phyloP scores from a whole-genome alignment of 2,797 vertebrate species.

The Chelon auratus region DNA sequence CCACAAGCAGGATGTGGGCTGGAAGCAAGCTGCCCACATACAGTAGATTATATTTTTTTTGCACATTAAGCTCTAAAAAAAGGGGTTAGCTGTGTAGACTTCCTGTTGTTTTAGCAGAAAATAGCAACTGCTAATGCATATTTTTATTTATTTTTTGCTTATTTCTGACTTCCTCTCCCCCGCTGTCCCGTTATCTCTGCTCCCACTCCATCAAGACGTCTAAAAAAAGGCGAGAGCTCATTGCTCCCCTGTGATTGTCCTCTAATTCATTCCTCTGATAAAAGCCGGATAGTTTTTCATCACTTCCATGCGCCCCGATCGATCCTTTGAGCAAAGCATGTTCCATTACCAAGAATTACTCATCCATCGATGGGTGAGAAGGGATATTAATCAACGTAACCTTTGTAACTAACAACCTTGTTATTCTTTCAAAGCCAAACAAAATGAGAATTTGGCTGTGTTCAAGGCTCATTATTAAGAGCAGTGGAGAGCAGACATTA shows the following conservation, averaged over 20 bases:
- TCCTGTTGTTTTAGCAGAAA: conserved; percentile 22
- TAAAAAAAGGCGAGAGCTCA: conserved; percentile 14
- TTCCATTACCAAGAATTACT: conserved; percentile 78
- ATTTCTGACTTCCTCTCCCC: conserved; percentile 4
- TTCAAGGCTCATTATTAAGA: conserved; percentile 73
- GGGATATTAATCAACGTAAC: conserved; percentile 81
- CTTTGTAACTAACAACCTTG: conserved; percentile 82
- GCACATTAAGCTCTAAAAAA: conserved; percentile 7
- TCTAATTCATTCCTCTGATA: conserved; percentile 56
- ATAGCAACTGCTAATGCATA: conserved; percentile 8
- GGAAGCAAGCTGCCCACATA: conserved; percentile 45
- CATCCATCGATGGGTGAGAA: conserved; percentile 61
- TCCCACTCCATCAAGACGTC: conserved; percentile 24
- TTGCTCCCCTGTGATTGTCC: conserved; percentile 30
- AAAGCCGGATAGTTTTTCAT: conserved; percentile 63
- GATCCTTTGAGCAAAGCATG: conserved; percentile 69
- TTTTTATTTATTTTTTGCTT: conserved; percentile 1
- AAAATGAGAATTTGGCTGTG: conserved; percentile 70
- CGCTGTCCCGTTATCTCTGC: conserved; percentile 18
- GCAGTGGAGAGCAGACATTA: conserved; percentile 61
- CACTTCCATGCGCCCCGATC: conserved; percentile 61
- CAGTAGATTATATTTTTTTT: conserved; percentile 6
- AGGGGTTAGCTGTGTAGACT: conserved; percentile 14
- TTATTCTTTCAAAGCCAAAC: conserved; percentile 80
- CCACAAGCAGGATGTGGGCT: conserved; percentile 55